phyloP scores from a whole-genome alignment of 2,888 invertebrate species.

The Norana najaformis region DNA sequence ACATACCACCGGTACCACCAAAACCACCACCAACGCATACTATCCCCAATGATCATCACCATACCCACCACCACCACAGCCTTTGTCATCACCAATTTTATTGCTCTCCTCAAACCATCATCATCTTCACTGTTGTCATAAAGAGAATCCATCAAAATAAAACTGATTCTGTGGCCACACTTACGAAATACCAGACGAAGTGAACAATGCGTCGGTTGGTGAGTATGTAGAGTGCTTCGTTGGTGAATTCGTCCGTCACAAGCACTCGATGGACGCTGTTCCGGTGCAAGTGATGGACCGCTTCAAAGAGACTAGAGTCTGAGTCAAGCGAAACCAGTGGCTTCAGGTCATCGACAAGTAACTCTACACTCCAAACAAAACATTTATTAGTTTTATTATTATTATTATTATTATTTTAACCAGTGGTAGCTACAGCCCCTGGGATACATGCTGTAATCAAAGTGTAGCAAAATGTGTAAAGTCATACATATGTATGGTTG shows the following conservation, averaged over 20 bases:
- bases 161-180: background rate
- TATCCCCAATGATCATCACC: no score
- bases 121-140: background rate
- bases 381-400: background rate
- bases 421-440: no score
- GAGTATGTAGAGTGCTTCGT: constrained; percentile 21
- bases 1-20: no score
- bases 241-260: background rate
- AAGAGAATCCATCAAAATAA: background rate
- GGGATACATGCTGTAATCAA: no score
- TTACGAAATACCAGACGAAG: constrained; percentile 16
- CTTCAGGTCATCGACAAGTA: constrained; percentile 8
- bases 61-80: background rate
- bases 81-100: background rate
- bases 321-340: background rate
- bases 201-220: constrained; percentile 16
- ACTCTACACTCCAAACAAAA: background rate
- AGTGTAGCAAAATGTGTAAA: no score
- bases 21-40: no score
- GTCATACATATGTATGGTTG: no score
- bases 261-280: background rate
- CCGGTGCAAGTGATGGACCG: background rate
- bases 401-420: no score
- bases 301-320: background rate
- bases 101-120: no score